Conservation (phyloP, 2,888 invertebrate genomes). For the Clivina fossor region DNA sequence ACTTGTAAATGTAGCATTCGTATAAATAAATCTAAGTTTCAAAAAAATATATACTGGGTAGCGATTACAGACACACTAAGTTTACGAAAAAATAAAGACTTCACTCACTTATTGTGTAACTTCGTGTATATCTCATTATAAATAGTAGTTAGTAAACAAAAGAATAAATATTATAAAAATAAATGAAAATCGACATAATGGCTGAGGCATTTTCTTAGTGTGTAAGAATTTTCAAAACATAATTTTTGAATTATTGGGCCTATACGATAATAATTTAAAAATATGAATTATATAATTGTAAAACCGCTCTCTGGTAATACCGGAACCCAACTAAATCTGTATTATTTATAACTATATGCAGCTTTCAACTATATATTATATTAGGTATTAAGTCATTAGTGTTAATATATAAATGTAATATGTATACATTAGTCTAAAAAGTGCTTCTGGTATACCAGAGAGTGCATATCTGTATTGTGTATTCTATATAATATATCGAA, state of each 20-base stretch:
- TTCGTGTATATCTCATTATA: constrained; percentile 16
- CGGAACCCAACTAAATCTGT: constrained; percentile 12
- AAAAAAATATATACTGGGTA: constrained; percentile 10
- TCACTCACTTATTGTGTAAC: constrained; percentile 16
- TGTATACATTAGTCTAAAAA: constrained; percentile 15
- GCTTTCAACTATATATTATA: constrained; percentile 22
- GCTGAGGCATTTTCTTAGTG: constrained; percentile 25
- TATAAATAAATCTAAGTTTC: constrained; percentile 5
- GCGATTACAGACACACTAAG: constrained; percentile 13
- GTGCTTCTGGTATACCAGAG: constrained; percentile 24
- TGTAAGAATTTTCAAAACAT: constrained; percentile 8
- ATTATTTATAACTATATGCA: constrained; percentile 13
- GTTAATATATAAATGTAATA: constrained; percentile 19
- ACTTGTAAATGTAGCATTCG: no score
- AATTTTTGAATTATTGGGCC: constrained; percentile 30
- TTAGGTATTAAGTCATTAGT: constrained; percentile 20
- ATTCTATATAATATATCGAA: background rate
- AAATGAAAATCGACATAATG: background rate
- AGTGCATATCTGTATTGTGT: constrained; percentile 28
- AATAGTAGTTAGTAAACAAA: constrained; percentile 19
- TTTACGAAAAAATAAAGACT: no score
- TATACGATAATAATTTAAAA: constrained; percentile 16
- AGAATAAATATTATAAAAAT: constrained; percentile 16
- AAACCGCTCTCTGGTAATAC: constrained; percentile 15
- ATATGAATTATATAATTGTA: background rate